These are phyloP conservation scores for Patella vulgata DNA, from an alignment of 1,140 invertebrate genomes.

Conservation along the genomic window DNA sequence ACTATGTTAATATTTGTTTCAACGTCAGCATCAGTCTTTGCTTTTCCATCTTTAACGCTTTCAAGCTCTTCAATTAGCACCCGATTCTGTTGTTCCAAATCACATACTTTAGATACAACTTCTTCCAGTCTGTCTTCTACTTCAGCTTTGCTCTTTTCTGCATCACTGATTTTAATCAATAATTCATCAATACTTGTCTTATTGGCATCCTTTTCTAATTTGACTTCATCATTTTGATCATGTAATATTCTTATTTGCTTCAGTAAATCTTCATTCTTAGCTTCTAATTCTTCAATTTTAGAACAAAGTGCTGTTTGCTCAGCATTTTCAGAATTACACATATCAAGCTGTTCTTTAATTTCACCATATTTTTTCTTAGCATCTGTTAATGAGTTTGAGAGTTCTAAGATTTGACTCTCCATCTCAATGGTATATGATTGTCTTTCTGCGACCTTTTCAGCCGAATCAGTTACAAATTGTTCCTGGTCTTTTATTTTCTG, in stretches of 20 bases:
- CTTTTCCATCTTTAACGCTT: conserved; percentile 15
- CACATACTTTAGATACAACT: conserved; percentile 4
- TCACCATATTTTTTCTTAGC: conserved; percentile 45
- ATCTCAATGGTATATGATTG: conserved; percentile 47
- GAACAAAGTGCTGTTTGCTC: conserved; percentile 3
- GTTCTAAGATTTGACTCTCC: conserved; percentile 49
- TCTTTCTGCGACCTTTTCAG: conserved; percentile 43
- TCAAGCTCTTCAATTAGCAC: conserved; percentile 11
- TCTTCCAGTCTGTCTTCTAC: conserved; percentile 6
- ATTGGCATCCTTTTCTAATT: conserved; percentile 2
- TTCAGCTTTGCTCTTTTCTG: conserved; percentile 8
- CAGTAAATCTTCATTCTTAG: conserved; percentile 2
- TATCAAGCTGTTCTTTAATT: conserved; percentile 38
- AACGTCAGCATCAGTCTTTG: conserved; percentile 3
- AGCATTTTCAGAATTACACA: background rate
- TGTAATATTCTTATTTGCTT: background rate
- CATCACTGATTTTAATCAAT: background rate
- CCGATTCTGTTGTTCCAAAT: background rate
- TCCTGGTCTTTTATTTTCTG: conserved; percentile 16
- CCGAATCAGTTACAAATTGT: conserved; percentile 15
- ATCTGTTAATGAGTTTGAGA: conserved; percentile 51
- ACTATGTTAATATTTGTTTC: conserved; percentile 18
- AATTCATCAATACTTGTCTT: conserved; percentile 6
- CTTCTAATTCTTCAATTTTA: conserved; percentile 25
- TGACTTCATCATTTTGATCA: background rate